Conservation (phyloP, 2,797 vertebrate genomes). For the Pangasius sanitwongsei region DNA sequence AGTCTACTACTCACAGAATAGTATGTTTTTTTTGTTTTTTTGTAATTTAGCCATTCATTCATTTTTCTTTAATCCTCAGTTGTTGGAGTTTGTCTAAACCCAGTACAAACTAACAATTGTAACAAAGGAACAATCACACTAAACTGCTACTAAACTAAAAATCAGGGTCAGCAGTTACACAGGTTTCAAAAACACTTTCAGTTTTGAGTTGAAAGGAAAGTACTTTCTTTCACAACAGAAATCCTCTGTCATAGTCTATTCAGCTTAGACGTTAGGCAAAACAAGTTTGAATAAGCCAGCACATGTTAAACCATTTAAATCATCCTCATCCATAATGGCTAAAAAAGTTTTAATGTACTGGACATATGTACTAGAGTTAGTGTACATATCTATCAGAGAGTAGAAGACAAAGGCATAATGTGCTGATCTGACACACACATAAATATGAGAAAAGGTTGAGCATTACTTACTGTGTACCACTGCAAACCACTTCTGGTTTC, state of each 20-base stretch:
- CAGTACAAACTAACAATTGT: too few relatives aligned
- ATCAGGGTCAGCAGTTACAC: neutral
- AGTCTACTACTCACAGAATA: neutral
- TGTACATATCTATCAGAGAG: neutral
- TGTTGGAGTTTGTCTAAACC: neutral
- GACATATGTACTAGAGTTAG: neutral
- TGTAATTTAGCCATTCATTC: neutral
- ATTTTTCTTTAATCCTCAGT: neutral
- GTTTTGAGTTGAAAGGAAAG: neutral
- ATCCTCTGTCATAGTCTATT: neutral
- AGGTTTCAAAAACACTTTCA: neutral
- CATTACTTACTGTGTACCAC: conserved; percentile 7
- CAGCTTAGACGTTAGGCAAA: neutral
- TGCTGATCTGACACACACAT: neutral
- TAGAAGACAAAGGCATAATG: neutral
- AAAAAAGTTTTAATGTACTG: neutral
- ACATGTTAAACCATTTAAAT: neutral
- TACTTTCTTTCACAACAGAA: neutral
- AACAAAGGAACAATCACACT: neutral
- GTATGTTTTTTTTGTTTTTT: too few relatives aligned
- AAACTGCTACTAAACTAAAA: neutral
- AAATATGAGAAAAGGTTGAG: neutral
- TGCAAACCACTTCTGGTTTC: neutral
- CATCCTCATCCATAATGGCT: neutral
- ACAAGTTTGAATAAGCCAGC: neutral